Base-by-base conservation (phyloP, 2,888 invertebrate genomes). In the Drosophila differens region DNA sequence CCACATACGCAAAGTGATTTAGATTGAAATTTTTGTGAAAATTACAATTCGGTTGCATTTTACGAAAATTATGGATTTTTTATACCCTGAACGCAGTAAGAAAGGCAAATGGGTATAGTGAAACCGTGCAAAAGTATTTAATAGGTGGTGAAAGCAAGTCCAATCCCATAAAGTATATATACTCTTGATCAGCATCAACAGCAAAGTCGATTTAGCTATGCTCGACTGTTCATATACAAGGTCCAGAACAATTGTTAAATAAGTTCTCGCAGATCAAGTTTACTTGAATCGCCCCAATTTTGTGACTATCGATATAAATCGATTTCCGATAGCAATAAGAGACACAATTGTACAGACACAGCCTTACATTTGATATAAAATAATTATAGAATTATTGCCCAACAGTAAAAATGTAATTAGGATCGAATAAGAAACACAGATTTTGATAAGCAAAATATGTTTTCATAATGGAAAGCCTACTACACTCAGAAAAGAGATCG, bases 231-330 rank as follows among this genome's bases (percentile, higher is more conserved):
- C 4, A 41, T 41, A n/a, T n/a, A 19, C 1, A 10, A 4, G 2
- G 3, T 12, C 1, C 0, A 41, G n/a, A n/a, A 41, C 4, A 3
- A 5, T 12, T n/a, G 0, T 12, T 1, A 5, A 41, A 5, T 10
- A n/a, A 41, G 10, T 10, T 41, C 10, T 10, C 39, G 44, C 14
- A 22, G 0, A 10, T 41, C 4, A 44, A 44, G 22, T 5, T 22
- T 22, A 44, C 22, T 5, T 12, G 12, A 44, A 22, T 22, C 12
- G 12, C 12, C 2, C 1, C 2, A 22, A 12, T 12, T 44, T 22
- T 2, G 22, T 22, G 12, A 12, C 22, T 44, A 44, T 12, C 44
- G 12, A 12, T 12, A 12, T 16, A 47, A 25, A 47, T 25, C 47
- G 47, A 25, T 47, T 47, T 25, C 2, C 4, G 16, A 16, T 25